Conservation (phyloP, 2,888 invertebrate species). For the Piscicola geometra region DNA sequence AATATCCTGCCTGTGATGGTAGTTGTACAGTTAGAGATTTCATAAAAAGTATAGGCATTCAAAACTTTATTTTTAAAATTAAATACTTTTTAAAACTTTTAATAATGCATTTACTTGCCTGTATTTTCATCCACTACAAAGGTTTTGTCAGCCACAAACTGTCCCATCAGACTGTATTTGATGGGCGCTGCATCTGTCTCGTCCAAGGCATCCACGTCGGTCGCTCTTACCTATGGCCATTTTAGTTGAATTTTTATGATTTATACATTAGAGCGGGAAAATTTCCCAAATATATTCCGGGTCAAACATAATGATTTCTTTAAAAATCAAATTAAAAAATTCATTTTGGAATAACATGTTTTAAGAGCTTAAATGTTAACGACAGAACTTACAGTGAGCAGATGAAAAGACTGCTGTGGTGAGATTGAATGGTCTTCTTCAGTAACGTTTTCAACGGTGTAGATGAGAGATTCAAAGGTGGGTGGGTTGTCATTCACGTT, state of each 20-base stretch:
- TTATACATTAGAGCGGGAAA: no score
- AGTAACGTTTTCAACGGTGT: constrained; percentile 43
- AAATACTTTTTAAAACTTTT: background rate
- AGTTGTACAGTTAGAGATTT: background rate
- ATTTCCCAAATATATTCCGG: background rate
- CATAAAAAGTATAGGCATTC: background rate
- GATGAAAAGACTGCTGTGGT: background rate
- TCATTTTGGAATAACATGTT: no score
- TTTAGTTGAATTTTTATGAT: no score
- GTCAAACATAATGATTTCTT: background rate
- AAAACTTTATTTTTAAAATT: background rate
- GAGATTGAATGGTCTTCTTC: constrained; percentile 45
- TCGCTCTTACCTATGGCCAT: constrained; percentile 22
- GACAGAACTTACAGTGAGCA: constrained; percentile 16
- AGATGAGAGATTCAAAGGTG: constrained; percentile 41
- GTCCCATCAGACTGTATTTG: constrained; percentile 64
- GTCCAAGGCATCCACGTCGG: constrained; percentile 64
- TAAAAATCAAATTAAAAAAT: no score
- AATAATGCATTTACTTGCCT: constrained; percentile 19
- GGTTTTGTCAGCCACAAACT: constrained; percentile 43
- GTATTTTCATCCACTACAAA: constrained; percentile 68
- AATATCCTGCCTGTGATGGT: constrained; percentile 75
- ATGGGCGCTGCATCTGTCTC: constrained; percentile 85
- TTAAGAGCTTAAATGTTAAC: no score
- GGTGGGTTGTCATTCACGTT: constrained; percentile 47